Evolutionary conservation across 1,140 invertebrate species (phyloP), one percentile per base, ranked within the genome.

Genomic region (Calephelis virginiensis): DNA sequence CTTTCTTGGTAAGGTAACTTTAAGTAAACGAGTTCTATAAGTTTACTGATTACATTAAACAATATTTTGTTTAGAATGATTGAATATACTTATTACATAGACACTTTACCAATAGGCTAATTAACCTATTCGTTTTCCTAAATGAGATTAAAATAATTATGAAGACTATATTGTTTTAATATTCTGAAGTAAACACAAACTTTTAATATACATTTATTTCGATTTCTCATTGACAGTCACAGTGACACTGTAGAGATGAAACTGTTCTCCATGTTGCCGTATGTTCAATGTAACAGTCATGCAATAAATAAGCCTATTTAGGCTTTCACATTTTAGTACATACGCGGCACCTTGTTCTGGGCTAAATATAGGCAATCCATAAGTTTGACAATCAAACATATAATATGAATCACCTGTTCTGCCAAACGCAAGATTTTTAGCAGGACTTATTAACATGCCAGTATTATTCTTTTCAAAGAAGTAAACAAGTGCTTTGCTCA

Each of bases 331-430:
- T 74, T 93, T 92, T 47, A 94, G 80, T 63, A 93, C 83, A 71
- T 94, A 94, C 5, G 93, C 86, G 28, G 88, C 84, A 6, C 93
- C 93, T 75, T 92, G 88, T 11, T 91, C 87, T 5, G 93, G 92
- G 53, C 90, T 83, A 80, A 93, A 94, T 75, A 94, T 81, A 0
- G 93, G 93, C 13, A 87, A 84, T 38, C 93, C 93, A 74, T 90
- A 89, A 64, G 92, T 92, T 78, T 94, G 92, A 70, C 92, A 93
- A 71, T 94, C 93, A 75, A 92, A 94, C 93, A 94, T 92, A 70
- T 93, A 94, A 73, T 94, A 94, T 8, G 93, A 93, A 6, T 75
- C 75, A 38, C 91, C 89, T 47, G 80, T 76, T 75, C 90, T 93
- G 0, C 93, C 93, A 73, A 94, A 94, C 10, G 92, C 92, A 60